Base-by-base conservation (phyloP, 2,113 vertebrate genomes). In the Otis tarda region DNA sequence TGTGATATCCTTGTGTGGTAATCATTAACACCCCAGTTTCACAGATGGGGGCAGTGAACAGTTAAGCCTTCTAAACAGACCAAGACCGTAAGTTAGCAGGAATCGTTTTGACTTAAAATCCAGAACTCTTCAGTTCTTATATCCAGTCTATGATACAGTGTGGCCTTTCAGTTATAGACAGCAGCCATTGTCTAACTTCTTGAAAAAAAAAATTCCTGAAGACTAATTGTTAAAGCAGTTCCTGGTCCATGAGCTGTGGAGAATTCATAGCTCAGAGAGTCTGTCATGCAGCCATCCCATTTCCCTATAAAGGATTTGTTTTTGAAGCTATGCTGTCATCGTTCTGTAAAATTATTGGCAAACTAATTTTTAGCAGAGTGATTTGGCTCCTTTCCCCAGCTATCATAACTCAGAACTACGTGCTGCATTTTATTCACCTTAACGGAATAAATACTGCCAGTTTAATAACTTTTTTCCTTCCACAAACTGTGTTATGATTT, bases 291-390 rank as follows among this genome's bases (percentile, higher is more conserved):
- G 91, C 94, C 96, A 97, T 95, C 90, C 97, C 94, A 97, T 96
- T 98, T 97, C 97, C 97, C 97, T 96, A 82, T 96, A 94, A 98
- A 98, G 97, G 97, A 97, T 97, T 96, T 97, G 95, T 95, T 98
- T 96, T 96, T 93, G 97, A 97, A 98, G 97, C 97, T 95, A 90
- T 25, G 3, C 35, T 97, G 97, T 96, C 97, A 97, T 96, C 94
- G 27, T 98, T 97, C 96, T 97, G 96, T 83, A 98, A 97, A 98
- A 98, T 98, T 97, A 98, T 97, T 97, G 97, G 97, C 97, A 97
- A 98, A 98, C 98, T 97, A 97, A 98, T 98, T 97, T 97, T 97
- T 96, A 97, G 96, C 89, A 89, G 89, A 96, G 96, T 81, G 91
- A 97, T 96, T 97, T 43, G 87, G 97, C 94, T 96, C 87, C 94